These are phyloP conservation scores for Sebastes kiyomatsui DNA, from an alignment of 2,797 vertebrate genomes.

Conservation along the genomic window DNA sequence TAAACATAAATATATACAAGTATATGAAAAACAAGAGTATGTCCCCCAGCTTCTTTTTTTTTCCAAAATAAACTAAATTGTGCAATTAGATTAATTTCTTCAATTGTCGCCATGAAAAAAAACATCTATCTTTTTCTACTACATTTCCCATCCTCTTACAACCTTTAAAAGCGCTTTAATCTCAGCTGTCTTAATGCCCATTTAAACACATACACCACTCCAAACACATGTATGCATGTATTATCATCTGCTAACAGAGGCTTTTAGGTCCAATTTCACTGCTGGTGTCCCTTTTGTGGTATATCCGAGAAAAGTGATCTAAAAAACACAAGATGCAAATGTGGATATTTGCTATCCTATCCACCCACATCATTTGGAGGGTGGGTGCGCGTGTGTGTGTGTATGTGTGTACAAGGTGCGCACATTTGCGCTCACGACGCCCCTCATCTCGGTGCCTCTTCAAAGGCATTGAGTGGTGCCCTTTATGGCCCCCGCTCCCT, in stretches of 20 bases:
- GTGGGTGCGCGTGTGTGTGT: conserved; percentile 15
- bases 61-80: not conserved
- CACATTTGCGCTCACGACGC: conserved; percentile 66
- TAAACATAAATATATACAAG: not conserved
- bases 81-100: conserved; percentile 38
- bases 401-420: conserved; percentile 34
- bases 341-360: conserved; percentile 57
- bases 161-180: conserved; percentile 67
- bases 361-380: conserved; percentile 66
- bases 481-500: conserved; percentile 71
- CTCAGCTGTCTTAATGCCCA: conserved; percentile 53
- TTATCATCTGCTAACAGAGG: conserved; percentile 51
- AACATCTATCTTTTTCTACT: not conserved
- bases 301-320: conserved; percentile 57
- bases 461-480: conserved; percentile 83
- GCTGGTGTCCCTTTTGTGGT: conserved; percentile 64
- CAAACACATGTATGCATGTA: conserved; percentile 42
- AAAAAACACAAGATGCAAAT: conserved; percentile 75
- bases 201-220: conserved; percentile 56
- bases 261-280: conserved; percentile 71
- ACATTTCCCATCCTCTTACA: conserved; percentile 17
- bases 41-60: not conserved
- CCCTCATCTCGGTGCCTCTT: conserved; percentile 78
- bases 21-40: not conserved
- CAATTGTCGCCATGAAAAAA: conserved; percentile 22